These are phyloP conservation scores for Merodon equestris DNA, from an alignment of 2,888 invertebrate genomes.

Conservation along the genomic window DNA sequence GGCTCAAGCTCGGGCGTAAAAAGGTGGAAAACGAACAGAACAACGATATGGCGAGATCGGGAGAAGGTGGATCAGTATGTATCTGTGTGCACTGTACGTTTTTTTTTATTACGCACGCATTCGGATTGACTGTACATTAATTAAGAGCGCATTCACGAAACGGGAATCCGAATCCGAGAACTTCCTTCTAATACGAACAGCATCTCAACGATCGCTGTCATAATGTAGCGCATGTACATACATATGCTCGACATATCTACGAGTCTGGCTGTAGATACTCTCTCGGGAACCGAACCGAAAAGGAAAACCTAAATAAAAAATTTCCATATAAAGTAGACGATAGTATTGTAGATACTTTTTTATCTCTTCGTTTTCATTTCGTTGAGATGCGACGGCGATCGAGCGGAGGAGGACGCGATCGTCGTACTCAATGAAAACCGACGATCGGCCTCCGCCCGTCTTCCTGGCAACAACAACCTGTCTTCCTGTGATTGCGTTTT, in stretches of 20 bases:
- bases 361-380: constrained; percentile 60
- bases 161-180: constrained; percentile 3
- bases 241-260: constrained; percentile 12
- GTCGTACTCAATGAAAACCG: constrained; percentile 60
- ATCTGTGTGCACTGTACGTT: constrained; percentile 32
- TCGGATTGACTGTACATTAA: constrained; percentile 64
- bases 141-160: constrained; percentile 61
- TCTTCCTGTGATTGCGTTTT: constrained; percentile 56
- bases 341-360: constrained; percentile 10
- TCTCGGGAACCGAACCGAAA: constrained; percentile 39
- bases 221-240: too few species aligned
- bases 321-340: constrained; percentile 59
- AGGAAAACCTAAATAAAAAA: constrained; percentile 60
- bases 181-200: constrained; percentile 61
- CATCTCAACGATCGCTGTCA: background rate
- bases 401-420: constrained; percentile 26
- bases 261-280: constrained; percentile 4
- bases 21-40: too few species aligned
- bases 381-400: constrained; percentile 56
- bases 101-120: constrained; percentile 36
- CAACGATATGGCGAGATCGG: too few species aligned
- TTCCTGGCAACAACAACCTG: constrained; percentile 54
- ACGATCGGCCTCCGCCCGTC: constrained; percentile 37
- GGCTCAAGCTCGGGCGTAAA: too few species aligned
- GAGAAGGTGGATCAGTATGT: too few species aligned